phyloP scores from a whole-genome alignment of 1,140 invertebrate species.

The roundworm (Caenorhabditis elegans) region WBcel235 BX284605.5:4557001-4557500 shows the following conservation, averaged over 20 bases:
- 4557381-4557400: not conserved
- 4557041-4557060: slow-evolving; percentile 67
- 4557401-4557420: no score
- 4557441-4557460: no score
- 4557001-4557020: slow-evolving; percentile 44
- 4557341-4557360: not conserved
- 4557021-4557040: slow-evolving; percentile 55
- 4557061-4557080: slow-evolving; percentile 68
- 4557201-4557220: not conserved
- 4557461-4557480: no score
- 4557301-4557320: not conserved
- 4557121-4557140: not conserved
- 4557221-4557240: no score
- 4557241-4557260: not conserved
- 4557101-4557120: slow-evolving; percentile 74
- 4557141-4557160: no score
- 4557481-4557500: no score
- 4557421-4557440: no score
- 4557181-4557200: not conserved
- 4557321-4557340: not conserved
- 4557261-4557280: slow-evolving; percentile 9
- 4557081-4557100: slow-evolving; percentile 77
- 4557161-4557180: not conserved
- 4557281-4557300: no score
- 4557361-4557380: not conserved